Evolutionary conservation across 2,888 invertebrate species (phyloP), one percentile per base, ranked within the genome.

Genomic region (Spisula solida): DNA sequence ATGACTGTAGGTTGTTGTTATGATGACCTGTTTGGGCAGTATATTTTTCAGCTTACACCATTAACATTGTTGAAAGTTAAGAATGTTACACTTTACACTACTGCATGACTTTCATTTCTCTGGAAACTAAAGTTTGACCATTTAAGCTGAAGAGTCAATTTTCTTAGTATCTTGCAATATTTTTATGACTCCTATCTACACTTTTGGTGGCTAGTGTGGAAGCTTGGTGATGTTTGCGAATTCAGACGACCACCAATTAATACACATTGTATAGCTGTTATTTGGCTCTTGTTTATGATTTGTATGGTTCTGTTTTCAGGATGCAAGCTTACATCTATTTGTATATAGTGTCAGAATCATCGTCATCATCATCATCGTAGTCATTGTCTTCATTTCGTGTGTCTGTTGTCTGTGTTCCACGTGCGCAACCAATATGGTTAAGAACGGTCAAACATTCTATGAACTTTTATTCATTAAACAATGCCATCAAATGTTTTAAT

Each of bases 401-500:
- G 60, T 75, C 75, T 75, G 60, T 60, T 31, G 75, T 75, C 80
- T 47, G 47, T 25, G 48, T n/a, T 29, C 16, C 14, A 48, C 34
- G 80, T 34, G 80, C 80, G n/a, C 8, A 51, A 85, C 25, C 31
- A 47, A 51, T 47, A 78, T n/a, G 47, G 25, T 75, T n/a, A 51
- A 31, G 60, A 66, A 25, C 60, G 8, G 25, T 56, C 20, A 25
- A 66, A 66, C 60, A 66, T 25, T 66, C 60, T 84, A 75, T 84
- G 70, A 84, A 78, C 6, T 34, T 25, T 66, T 25, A 41, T 25
- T 25, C 60, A 81, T 66, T 20, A 31, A 47, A 18, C 8, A 79
- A 56, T 66, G 56, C 86, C 85, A 85, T 79, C 79, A 80, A 60
- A 60, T 85, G 80, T 85, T 85, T 80, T 85, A 79, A 80, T 80